Evolutionary conservation across 2,797 vertebrate species (phyloP).

Genomic region (Chrysocyon brachyurus): DNA sequence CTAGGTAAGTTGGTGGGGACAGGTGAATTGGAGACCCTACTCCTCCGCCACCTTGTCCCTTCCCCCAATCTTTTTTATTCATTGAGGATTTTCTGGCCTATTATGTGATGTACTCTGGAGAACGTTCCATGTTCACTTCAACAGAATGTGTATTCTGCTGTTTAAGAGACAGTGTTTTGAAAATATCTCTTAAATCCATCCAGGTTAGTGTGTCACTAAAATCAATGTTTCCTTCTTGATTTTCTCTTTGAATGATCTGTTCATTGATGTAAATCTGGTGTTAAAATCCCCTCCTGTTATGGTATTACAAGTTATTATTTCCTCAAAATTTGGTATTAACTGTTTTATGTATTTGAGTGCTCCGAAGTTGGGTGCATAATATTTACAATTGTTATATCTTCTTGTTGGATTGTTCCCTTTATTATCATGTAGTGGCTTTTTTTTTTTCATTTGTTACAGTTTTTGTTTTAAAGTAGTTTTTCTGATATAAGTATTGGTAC

Average conservation of each 20-base stretch:
- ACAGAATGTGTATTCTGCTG: neutral
- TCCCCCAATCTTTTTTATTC: neutral
- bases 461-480: neutral
- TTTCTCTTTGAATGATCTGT: neutral
- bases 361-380: neutral
- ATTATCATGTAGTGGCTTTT: neutral
- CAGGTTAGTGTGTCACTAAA: neutral
- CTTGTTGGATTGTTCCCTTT: neutral
- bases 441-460: neutral
- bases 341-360: neutral
- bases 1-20: too few relatives aligned
- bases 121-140: neutral
- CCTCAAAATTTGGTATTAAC: neutral
- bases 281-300: neutral
- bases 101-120: neutral
- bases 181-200: neutral
- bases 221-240: neutral
- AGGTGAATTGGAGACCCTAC: too few relatives aligned
- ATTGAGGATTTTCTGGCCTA: neutral
- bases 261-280: neutral
- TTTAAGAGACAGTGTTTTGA: neutral
- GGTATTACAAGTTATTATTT: neutral
- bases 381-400: neutral
- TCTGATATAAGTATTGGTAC: neutral
- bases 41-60: too few relatives aligned